These are phyloP conservation scores for Schlechtendalia chinensis DNA, from an alignment of 1,140 invertebrate genomes.

Conservation along the genomic window DNA sequence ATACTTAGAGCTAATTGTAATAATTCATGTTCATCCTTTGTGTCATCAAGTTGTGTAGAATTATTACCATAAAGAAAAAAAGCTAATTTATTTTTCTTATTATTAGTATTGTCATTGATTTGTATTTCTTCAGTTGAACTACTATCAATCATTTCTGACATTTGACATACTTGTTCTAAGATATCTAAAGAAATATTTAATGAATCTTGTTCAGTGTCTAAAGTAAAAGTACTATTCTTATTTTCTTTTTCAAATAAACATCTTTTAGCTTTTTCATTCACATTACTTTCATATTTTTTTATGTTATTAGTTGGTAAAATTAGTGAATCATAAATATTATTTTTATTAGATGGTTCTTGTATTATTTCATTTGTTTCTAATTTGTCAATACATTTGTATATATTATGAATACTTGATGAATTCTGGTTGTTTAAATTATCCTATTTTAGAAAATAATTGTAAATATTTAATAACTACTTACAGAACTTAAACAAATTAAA, in stretches of 20 bases:
- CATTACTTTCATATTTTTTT: background rate
- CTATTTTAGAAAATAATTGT: slow-evolving; percentile 5
- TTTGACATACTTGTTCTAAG: slow-evolving; percentile 45
- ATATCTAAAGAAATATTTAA: slow-evolving; percentile 41
- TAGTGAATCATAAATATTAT: background rate
- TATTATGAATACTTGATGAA: slow-evolving; percentile 11
- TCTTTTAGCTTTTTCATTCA: slow-evolving; percentile 30
- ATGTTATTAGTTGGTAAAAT: background rate
- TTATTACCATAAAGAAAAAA: slow-evolving; percentile 35
- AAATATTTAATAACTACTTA: background rate
- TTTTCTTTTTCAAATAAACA: slow-evolving; percentile 37
- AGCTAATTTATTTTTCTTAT: slow-evolving; percentile 20
- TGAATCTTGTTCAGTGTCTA: slow-evolving; percentile 38
- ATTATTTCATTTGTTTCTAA: slow-evolving; percentile 7
- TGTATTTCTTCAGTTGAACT: slow-evolving; percentile 7
- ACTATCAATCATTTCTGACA: slow-evolving; percentile 28
- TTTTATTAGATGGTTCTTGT: background rate
- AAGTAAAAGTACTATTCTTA: background rate
- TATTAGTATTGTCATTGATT: background rate
- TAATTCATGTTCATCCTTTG: slow-evolving; percentile 22
- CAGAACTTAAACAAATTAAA: background rate
- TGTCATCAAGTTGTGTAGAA: slow-evolving; percentile 11
- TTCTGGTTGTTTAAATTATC: background rate
- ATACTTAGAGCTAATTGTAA: slow-evolving; percentile 36
- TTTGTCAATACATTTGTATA: background rate